phyloP scores from a whole-genome alignment of 1,140 invertebrate genomes.

The Adelges cooleyi region DNA sequence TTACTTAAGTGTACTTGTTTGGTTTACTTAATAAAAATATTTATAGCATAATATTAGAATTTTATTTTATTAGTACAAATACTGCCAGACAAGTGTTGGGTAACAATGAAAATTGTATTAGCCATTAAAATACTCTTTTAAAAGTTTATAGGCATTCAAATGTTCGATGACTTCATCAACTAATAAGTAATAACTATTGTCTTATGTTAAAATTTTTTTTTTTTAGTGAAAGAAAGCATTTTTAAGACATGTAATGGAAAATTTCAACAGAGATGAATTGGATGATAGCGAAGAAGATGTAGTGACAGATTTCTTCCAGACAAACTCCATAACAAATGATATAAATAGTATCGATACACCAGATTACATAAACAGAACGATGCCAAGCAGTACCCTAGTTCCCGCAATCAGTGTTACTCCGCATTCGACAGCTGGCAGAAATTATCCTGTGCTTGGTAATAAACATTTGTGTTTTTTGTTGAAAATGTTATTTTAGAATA shows the following conservation, averaged over 20 bases:
- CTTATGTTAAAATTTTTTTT: neutral
- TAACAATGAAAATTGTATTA: too few relatives aligned
- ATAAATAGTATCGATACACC: slow-evolving; percentile 34
- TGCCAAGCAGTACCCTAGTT: slow-evolving; percentile 44
- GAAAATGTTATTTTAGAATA: neutral
- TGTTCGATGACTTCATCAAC: too few relatives aligned
- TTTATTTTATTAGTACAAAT: too few relatives aligned
- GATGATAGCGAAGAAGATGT: slow-evolving; percentile 56
- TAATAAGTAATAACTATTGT: too few relatives aligned
- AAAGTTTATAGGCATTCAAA: too few relatives aligned
- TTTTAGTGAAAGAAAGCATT: neutral
- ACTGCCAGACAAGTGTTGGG: too few relatives aligned
- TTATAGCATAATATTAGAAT: too few relatives aligned
- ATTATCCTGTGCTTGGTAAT: slow-evolving; percentile 49
- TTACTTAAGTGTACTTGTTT: too few relatives aligned
- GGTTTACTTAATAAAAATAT: too few relatives aligned
- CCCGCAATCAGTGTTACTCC: slow-evolving; percentile 77
- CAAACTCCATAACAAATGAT: slow-evolving; percentile 33
- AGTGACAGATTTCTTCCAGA: slow-evolving; percentile 47
- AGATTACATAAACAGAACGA: slow-evolving; percentile 30
- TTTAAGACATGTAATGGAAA: slow-evolving; percentile 16
- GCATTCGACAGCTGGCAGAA: slow-evolving; percentile 58
- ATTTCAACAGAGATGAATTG: slow-evolving; percentile 32
- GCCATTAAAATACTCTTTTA: too few relatives aligned
- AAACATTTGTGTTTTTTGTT: neutral